These are phyloP conservation scores for Drosophila affinis DNA, from an alignment of 2,888 invertebrate genomes.

Conservation along the genomic window DNA sequence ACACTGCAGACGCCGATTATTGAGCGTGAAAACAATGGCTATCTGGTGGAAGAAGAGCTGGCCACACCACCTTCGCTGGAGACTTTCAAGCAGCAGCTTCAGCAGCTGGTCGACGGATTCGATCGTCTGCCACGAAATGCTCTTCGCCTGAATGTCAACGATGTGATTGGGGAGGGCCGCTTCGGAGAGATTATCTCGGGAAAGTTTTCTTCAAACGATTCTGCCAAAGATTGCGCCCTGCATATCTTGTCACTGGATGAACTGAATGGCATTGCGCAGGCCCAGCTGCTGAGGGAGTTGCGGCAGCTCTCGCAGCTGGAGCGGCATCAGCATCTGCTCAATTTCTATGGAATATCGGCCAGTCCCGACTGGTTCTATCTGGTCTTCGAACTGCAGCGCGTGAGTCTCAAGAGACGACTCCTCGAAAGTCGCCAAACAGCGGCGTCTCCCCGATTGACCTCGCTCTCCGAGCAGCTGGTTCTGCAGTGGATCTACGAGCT, in stretches of 20 bases:
- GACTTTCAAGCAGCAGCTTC: slow-evolving; percentile 88
- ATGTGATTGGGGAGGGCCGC: slow-evolving; percentile 89
- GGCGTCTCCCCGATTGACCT: slow-evolving; percentile 84
- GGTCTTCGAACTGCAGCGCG: slow-evolving; percentile 88
- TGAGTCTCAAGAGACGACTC: slow-evolving; percentile 89
- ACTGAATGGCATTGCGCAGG: slow-evolving; percentile 83
- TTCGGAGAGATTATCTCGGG: slow-evolving; percentile 92
- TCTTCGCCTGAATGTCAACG: slow-evolving; percentile 88
- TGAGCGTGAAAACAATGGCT: slow-evolving; percentile 91
- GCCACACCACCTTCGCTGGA: slow-evolving; percentile 88
- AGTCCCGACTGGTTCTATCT: slow-evolving; percentile 90
- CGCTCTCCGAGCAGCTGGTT: slow-evolving; percentile 87
- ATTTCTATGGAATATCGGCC: slow-evolving; percentile 91
- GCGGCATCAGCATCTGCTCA: slow-evolving; percentile 89
- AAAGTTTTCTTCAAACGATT: slow-evolving; percentile 84
- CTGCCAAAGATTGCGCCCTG: slow-evolving; percentile 84
- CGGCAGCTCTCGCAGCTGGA: slow-evolving; percentile 89
- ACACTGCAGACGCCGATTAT: slow-evolving; percentile 91
- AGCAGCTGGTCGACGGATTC: slow-evolving; percentile 86
- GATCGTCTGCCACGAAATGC: slow-evolving; percentile 87
- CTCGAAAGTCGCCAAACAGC: slow-evolving; percentile 85
- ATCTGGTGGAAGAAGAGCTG: slow-evolving; percentile 90
- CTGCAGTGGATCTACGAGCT: slow-evolving; percentile 88
- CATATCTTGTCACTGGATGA: slow-evolving; percentile 87
- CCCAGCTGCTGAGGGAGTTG: slow-evolving; percentile 88